These are phyloP conservation scores for Hypothenemus hampei DNA, from an alignment of 1,140 invertebrate species.

Conservation along the genomic window DNA sequence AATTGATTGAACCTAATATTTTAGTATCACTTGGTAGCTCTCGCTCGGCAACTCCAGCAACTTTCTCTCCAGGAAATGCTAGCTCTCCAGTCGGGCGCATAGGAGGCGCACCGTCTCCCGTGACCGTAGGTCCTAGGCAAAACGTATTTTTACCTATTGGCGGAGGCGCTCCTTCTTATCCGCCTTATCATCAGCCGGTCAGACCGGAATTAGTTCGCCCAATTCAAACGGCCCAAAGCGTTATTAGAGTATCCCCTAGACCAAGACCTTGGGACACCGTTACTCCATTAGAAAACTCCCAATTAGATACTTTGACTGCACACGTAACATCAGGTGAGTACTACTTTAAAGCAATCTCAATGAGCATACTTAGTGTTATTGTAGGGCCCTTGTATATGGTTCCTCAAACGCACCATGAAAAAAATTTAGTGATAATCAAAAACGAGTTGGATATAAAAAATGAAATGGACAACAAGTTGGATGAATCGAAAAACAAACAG, in stretches of 20 bases:
- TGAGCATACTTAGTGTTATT: background rate
- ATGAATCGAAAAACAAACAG: slow-evolving; percentile 32
- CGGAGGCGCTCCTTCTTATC: slow-evolving; percentile 34
- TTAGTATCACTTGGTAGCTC: slow-evolving; percentile 88
- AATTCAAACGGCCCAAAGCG: slow-evolving; percentile 24
- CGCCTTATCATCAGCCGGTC: slow-evolving; percentile 33
- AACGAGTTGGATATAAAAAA: slow-evolving; percentile 35
- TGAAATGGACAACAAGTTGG: too few species aligned
- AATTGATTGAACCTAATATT: too few species aligned
- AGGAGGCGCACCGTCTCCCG: slow-evolving; percentile 59
- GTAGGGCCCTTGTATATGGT: slow-evolving; percentile 36
- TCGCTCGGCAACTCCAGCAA: slow-evolving; percentile 63
- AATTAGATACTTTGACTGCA: background rate
- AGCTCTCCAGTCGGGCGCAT: slow-evolving; percentile 45
- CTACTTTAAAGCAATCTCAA: background rate
- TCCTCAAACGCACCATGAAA: slow-evolving; percentile 35
- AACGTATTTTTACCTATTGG: slow-evolving; percentile 84
- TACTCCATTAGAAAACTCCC: slow-evolving; percentile 7
- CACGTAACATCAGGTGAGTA: slow-evolving; percentile 7
- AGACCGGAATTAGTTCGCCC: slow-evolving; percentile 25
- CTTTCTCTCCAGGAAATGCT: slow-evolving; percentile 70
- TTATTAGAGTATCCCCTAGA: slow-evolving; percentile 28
- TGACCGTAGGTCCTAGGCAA: slow-evolving; percentile 58
- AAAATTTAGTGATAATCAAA: slow-evolving; percentile 42
- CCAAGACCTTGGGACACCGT: slow-evolving; percentile 20